These are phyloP conservation scores for Spicauda simplicius DNA, from an alignment of 2,888 invertebrate genomes.

Conservation along the genomic window DNA sequence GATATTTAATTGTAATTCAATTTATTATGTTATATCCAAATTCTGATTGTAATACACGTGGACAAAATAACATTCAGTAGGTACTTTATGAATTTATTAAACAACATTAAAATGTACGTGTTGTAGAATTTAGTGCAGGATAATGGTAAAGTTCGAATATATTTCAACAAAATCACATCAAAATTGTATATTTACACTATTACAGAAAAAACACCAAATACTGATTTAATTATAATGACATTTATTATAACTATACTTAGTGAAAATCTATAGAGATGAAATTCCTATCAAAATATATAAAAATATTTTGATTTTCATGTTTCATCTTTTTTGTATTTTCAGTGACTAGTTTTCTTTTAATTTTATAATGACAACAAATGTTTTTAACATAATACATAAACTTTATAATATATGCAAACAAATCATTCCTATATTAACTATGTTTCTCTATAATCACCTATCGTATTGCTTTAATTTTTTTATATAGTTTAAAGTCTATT, in stretches of 20 bases:
- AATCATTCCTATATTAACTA: neutral
- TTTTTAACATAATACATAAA: neutral
- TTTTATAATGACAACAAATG: neutral
- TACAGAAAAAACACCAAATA: neutral
- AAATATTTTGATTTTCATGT: constrained; percentile 16
- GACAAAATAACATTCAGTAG: too few relatives aligned
- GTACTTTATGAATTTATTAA: too few relatives aligned
- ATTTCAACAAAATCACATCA: neutral
- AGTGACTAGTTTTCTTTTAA: neutral
- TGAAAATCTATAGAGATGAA: neutral
- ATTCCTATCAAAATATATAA: constrained; percentile 20
- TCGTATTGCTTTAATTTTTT: neutral
- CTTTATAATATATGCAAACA: neutral
- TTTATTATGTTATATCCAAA: too few relatives aligned
- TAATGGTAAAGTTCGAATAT: too few relatives aligned
- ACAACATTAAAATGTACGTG: too few relatives aligned
- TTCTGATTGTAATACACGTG: too few relatives aligned
- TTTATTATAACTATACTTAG: constrained; percentile 1
- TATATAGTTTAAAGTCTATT: neutral
- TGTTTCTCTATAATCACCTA: neutral
- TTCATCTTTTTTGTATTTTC: neutral
- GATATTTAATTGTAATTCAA: too few relatives aligned
- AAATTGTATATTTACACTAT: neutral
- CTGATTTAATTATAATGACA: neutral
- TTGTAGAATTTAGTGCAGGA: too few relatives aligned